phyloP scores from a whole-genome alignment of 2,113 vertebrate genomes.

The Xenopus tropicalis region DNA sequence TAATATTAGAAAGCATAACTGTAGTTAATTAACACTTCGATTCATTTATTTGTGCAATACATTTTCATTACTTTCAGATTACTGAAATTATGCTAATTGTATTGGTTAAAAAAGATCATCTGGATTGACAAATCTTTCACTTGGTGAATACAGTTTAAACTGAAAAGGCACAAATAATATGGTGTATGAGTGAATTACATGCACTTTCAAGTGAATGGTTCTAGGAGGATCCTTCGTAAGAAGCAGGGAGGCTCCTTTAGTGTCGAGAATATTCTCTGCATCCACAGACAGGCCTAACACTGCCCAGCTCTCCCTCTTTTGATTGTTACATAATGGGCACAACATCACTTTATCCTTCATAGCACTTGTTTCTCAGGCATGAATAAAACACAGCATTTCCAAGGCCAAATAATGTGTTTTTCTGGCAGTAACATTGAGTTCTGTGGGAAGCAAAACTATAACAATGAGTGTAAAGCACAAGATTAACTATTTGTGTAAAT shows the following conservation, averaged over 20 bases:
- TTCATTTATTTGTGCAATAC: background rate
- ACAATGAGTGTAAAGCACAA: background rate
- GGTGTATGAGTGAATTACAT: no score
- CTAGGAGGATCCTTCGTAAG: no score
- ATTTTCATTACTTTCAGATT: constrained; percentile 29
- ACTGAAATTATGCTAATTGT: background rate
- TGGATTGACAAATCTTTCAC: background rate
- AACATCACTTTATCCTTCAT: background rate
- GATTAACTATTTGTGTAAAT: no score
- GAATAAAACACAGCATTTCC: constrained; percentile 18
- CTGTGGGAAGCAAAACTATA: constrained; percentile 19
- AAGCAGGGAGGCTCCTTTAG: background rate
- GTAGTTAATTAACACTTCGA: background rate
- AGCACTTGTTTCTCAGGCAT: background rate
- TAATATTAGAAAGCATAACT: constrained; percentile 11
- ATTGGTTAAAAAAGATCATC: background rate
- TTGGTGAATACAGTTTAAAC: background rate
- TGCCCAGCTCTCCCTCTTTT: background rate
- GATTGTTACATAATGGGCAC: constrained; percentile 18
- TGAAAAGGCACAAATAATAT: background rate
- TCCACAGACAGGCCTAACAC: constrained; percentile 6
- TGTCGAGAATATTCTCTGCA: background rate
- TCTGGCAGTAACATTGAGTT: constrained; percentile 13
- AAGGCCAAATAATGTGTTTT: constrained; percentile 6
- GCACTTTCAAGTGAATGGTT: no score